Evolutionary conservation across 2,888 invertebrate species (phyloP), one percentile per base, ranked within the genome.

Genomic region (Synergus umbraculus): DNA sequence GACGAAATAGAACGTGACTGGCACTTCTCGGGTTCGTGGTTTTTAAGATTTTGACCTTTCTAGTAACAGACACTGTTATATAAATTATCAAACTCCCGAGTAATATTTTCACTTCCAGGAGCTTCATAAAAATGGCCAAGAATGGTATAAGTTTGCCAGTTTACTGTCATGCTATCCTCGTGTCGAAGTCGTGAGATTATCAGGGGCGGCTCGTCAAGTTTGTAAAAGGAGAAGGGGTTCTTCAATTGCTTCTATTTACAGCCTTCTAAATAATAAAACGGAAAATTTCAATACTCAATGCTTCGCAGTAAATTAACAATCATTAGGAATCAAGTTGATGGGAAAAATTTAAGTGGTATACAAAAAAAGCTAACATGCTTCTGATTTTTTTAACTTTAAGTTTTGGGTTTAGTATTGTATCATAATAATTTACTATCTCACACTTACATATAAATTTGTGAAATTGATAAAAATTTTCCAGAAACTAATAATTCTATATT

Each of bases 141-240:
- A 43, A 43, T 43, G 43, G 8, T 43, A 43, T 9, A 43, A 1
- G 43, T 43, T 9, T 43, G 13, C n/a, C 13, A 13, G 54, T 54
- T 8, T 9, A 54, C 54, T 54, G 54, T 54, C 54, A 73, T 49
- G 29, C 49, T 73, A 73, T 46, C 69, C 29, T 4, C 49, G 49
- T 37, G 46, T 22, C 8, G 22, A 22, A 46, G 12, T 49, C 67
- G 46, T 29, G 46, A 69, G 46, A 49, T 49, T n/a, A n/a, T n/a
- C 69, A 69, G 69, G 69, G 29, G 29, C 69, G 69, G 46, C 49
- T 69, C 66, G 18, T 44, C 29, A 49, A 69, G 69, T 69, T 69
- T 69, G 1, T 69, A 7, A 22, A 69, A 69, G 69, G 69, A 22
- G 69, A 22, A 44, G 13, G 29, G 44, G 44, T 67, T 67, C 44